phyloP scores from a whole-genome alignment of 1,140 invertebrate species.

The Drosophila gunungcola region DNA sequence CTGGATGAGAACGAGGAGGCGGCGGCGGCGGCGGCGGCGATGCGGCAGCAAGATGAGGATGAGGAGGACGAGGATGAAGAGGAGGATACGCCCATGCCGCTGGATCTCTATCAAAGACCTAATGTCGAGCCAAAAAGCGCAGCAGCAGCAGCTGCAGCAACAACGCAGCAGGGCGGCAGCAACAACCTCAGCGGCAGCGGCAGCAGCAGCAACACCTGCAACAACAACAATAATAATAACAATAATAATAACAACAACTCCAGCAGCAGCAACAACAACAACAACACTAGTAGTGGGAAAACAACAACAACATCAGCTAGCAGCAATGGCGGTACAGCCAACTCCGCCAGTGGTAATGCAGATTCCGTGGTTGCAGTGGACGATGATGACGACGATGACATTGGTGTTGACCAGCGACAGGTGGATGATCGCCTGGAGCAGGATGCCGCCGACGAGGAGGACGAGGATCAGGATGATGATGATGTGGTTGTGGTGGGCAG shows the following conservation, averaged over 20 bases:
- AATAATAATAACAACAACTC: slow-evolving; percentile 16
- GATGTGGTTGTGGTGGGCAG: slow-evolving; percentile 48
- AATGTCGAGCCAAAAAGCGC: slow-evolving; percentile 41
- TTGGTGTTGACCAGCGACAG: background rate
- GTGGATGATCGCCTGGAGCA: slow-evolving; percentile 18
- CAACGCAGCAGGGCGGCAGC: slow-evolving; percentile 30
- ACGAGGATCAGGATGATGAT: slow-evolving; percentile 48
- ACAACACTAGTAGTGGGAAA: slow-evolving; percentile 44
- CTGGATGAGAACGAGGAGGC: slow-evolving; percentile 47
- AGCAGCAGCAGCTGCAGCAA: slow-evolving; percentile 26
- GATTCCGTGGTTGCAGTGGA: slow-evolving; percentile 47
- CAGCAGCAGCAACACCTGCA: slow-evolving; percentile 33
- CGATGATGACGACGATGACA: slow-evolving; percentile 55
- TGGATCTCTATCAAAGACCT: slow-evolving; percentile 84
- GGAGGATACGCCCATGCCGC: slow-evolving; percentile 72
- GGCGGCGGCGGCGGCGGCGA: slow-evolving; percentile 21
- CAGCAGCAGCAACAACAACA: slow-evolving; percentile 35
- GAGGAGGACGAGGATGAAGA: slow-evolving; percentile 58
- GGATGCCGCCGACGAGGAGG: slow-evolving; percentile 20
- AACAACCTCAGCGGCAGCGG: slow-evolving; percentile 33
- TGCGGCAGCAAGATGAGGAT: slow-evolving; percentile 17
- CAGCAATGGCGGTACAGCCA: slow-evolving; percentile 49
- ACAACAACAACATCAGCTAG: slow-evolving; percentile 21
- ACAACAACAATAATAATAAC: slow-evolving; percentile 23
- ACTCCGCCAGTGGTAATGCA: slow-evolving; percentile 17